Evolutionary conservation across 2,888 invertebrate genomes (phyloP).

Genomic region (Camptogramma bilineatum): DNA sequence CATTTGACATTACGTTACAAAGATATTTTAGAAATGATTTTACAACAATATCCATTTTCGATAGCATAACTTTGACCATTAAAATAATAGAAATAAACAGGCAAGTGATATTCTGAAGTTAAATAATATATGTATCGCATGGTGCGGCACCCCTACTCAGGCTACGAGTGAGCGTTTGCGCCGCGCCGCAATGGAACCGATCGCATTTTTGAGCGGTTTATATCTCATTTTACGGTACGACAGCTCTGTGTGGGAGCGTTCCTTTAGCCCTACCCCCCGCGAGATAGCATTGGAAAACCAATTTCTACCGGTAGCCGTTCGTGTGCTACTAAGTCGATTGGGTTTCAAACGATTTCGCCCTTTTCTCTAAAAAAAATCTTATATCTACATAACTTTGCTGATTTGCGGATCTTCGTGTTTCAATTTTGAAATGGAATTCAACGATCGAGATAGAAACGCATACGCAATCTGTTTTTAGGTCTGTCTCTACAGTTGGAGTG

Average conservation of each 20-base stretch:
- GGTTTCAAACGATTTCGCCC: conserved; percentile 60
- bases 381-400: conserved; percentile 55
- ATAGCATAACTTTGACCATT: conserved; percentile 5
- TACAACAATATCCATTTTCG: conserved; percentile 8
- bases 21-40: background rate
- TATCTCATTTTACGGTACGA: conserved; percentile 78
- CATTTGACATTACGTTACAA: background rate
- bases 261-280: conserved; percentile 42
- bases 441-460: conserved; percentile 8
- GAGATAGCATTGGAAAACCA: conserved; percentile 68
- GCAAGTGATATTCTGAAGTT: conserved; percentile 39
- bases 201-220: conserved; percentile 76
- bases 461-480: conserved; percentile 23
- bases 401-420: conserved; percentile 45
- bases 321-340: conserved; percentile 70
- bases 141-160: conserved; percentile 43
- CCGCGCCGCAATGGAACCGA: conserved; percentile 56
- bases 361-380: conserved; percentile 49
- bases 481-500: conserved; percentile 25
- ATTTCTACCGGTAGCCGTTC: conserved; percentile 67
- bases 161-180: conserved; percentile 48
- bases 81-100: conserved; percentile 11
- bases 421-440: conserved; percentile 31
- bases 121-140: conserved; percentile 46
- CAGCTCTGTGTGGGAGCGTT: conserved; percentile 57